Evolutionary conservation across 2,888 invertebrate species (phyloP).

Genomic region (Clivina fossor): DNA sequence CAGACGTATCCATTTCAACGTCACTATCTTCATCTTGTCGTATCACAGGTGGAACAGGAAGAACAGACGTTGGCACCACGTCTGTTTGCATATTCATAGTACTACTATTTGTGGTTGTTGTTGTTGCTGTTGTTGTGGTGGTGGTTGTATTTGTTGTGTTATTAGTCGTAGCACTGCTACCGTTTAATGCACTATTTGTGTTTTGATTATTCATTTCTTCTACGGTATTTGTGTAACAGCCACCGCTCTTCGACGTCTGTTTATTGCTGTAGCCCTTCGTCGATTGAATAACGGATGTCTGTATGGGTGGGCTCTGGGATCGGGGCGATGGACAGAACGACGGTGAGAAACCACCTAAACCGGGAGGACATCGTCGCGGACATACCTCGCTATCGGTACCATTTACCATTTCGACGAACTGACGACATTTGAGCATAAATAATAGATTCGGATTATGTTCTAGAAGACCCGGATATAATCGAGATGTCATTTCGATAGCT

Average conservation of each 20-base stretch:
- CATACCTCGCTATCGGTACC: constrained; percentile 77
- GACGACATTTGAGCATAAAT: constrained; percentile 95
- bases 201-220: constrained; percentile 59
- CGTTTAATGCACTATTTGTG: constrained; percentile 55
- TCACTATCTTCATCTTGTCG: constrained; percentile 55
- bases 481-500: constrained; percentile 87
- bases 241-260: constrained; percentile 19
- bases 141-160: no score
- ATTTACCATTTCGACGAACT: constrained; percentile 98
- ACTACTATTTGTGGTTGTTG: background rate
- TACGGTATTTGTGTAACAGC: constrained; percentile 46
- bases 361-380: constrained; percentile 50
- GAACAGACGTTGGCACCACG: constrained; percentile 40
- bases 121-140: constrained; percentile 36
- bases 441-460: constrained; percentile 88
- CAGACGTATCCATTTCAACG: constrained; percentile 57
- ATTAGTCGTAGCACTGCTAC: constrained; percentile 44
- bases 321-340: constrained; percentile 46
- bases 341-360: constrained; percentile 42
- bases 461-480: constrained; percentile 90
- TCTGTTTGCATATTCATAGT: no score
- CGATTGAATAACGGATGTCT: constrained; percentile 83
- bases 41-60: constrained; percentile 47
- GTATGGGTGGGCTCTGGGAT: constrained; percentile 61
- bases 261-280: constrained; percentile 58